A percentile compares a stretch with the other conserved stretches of the same genome.
phyloP scores from a whole-genome alignment of 2,113 vertebrate genomes.

The Jaculus jaculus region DNA sequence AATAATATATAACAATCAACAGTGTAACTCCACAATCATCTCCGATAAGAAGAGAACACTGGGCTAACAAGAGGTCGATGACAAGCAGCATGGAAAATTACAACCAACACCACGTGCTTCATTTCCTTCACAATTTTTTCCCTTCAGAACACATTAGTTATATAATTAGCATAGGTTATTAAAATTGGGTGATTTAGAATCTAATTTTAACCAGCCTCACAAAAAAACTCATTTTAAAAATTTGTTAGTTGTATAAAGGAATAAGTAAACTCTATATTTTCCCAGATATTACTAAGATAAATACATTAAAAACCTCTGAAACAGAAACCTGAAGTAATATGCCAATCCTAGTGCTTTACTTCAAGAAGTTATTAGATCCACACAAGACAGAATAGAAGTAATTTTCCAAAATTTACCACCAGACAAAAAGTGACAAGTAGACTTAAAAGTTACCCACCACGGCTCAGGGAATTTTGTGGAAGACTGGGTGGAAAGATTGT shows the following conservation, averaged over 20 bases:
- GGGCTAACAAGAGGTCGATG: background rate
- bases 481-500: no score
- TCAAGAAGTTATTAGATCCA: constrained; percentile 26
- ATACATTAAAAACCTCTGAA: background rate
- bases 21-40: background rate
- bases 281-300: background rate
- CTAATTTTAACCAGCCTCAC: background rate
- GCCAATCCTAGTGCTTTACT: background rate
- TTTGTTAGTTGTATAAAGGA: constrained; percentile 14
- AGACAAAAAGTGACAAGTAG: background rate
- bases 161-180: background rate
- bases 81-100: background rate
- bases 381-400: constrained; percentile 31
- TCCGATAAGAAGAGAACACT: background rate
- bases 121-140: background rate
- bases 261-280: background rate
- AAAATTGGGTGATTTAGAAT: background rate
- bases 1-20: background rate
- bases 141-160: constrained; percentile 1
- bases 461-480: no score
- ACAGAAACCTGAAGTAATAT: background rate
- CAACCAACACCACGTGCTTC: background rate
- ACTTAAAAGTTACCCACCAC: no score
- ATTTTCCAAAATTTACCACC: constrained; percentile 49
- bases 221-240: background rate